Base-by-base conservation (phyloP, 2,113 vertebrate species). In the Nibea coibor region DNA sequence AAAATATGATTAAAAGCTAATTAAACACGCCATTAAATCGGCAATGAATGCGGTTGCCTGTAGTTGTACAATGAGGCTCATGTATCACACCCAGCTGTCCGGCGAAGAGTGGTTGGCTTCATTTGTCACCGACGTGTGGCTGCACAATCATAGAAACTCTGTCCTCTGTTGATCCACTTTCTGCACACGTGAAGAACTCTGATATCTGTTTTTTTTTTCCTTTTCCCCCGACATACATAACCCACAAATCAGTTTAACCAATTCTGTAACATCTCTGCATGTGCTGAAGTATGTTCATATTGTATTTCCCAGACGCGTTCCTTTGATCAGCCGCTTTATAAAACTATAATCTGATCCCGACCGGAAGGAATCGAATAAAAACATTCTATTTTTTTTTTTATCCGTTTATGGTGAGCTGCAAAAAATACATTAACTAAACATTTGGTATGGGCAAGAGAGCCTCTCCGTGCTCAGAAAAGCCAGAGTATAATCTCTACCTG, bases 1-100 rank as follows among this genome's bases (percentile, higher is more conserved):
- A 59, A 78, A 89, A 87, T 79, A 87, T 88, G 84, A 91, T 88
- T 87, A 87, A 91, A 85, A 86, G 83, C 79, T 75, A 85, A 90
- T 91, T 91, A 91, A 91, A 89, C 86, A 80, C 73, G 48, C 81
- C 84, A 87, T 91, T 91, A 85, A 88, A 86, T 87, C 63, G 0
- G 65, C 76, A 84, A 80, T 83, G 66, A 77, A 87, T 88, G 80
- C 20, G 65, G 28, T 57, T 66, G 87, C 75, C 80, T 67, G 72
- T 64, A 57, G 71, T 39, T 78, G 54, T n/a, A 42, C 86, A 83
- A 62, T 83, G 76, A 77, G 74, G 71, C 83, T 56, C 86, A 88
- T 89, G 84, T 56, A 87, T 91, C 90, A 87, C 39, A 10, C 63
- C 75, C 50, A 54, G 77, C 78, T 65, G 79, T 77, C 88, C 83